A percentile compares a stretch with the other conserved stretches of the same genome.
phyloP scores from a whole-genome alignment of 2,888 invertebrate genomes.

The Anoplius nigerrimus region DNA sequence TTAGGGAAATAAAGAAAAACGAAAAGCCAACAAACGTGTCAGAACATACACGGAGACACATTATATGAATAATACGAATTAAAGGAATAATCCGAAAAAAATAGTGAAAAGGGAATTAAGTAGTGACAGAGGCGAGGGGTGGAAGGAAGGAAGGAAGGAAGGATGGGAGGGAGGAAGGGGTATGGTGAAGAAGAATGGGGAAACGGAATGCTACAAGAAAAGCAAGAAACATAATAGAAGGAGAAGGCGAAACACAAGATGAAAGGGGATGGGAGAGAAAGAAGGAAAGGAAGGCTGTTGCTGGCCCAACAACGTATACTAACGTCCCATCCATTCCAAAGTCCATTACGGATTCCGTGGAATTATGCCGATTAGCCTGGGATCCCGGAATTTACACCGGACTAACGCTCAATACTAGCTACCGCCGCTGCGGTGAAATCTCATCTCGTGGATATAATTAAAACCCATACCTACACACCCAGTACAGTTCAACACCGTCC shows the following conservation, averaged over 20 bases:
- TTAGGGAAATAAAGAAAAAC: too few relatives aligned
- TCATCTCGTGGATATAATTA: slow-evolving; percentile 65
- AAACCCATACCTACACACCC: slow-evolving; percentile 53
- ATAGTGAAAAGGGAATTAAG: slow-evolving; percentile 5
- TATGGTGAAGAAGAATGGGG: not conserved
- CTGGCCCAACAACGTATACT: slow-evolving; percentile 38
- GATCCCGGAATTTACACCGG: slow-evolving; percentile 62
- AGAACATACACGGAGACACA: too few relatives aligned
- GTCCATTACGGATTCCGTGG: slow-evolving; percentile 65
- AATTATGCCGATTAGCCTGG: slow-evolving; percentile 65
- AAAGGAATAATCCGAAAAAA: too few relatives aligned
- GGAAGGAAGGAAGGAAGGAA: not conserved
- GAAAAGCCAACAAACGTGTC: too few relatives aligned
- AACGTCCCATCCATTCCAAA: slow-evolving; percentile 56
- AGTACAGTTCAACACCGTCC: not conserved
- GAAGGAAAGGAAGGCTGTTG: slow-evolving; percentile 30
- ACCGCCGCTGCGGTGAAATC: slow-evolving; percentile 53
- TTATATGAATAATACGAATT: too few relatives aligned
- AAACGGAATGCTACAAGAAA: not conserved
- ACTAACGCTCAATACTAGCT: slow-evolving; percentile 58
- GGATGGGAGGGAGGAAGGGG: not conserved
- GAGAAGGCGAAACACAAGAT: not conserved
- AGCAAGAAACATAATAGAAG: not conserved
- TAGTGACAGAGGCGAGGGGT: not conserved
- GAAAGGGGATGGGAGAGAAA: not conserved